These are phyloP conservation scores for Ooceraea biroi DNA, from an alignment of 1,140 invertebrate species.

Conservation along the genomic window DNA sequence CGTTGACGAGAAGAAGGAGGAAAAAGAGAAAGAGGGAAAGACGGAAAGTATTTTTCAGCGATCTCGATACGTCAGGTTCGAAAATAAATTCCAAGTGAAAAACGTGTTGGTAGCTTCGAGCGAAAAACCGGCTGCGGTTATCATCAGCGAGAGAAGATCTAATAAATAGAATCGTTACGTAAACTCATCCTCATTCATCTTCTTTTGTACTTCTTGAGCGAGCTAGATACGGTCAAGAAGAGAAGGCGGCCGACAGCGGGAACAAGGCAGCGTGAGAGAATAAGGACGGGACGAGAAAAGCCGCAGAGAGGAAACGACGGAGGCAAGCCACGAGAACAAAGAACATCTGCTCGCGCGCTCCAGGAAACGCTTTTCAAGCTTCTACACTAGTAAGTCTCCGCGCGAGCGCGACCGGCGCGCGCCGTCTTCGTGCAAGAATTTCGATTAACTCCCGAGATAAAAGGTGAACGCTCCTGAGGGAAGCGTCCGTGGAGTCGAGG, in stretches of 20 bases:
- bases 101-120: not conserved
- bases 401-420: constrained; percentile 45
- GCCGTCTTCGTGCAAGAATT: constrained; percentile 79
- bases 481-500: constrained; percentile 63
- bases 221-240: not conserved
- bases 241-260: not conserved
- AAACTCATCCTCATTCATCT: constrained; percentile 10
- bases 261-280: constrained; percentile 2
- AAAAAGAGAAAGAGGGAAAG: not conserved
- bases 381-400: constrained; percentile 27
- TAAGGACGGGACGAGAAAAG: constrained; percentile 10
- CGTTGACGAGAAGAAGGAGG: constrained; percentile 22
- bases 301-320: constrained; percentile 37
- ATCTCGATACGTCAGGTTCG: not conserved
- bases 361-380: constrained; percentile 69
- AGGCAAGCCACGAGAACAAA: constrained; percentile 61
- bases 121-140: not conserved
- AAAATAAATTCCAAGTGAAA: not conserved
- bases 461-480: constrained; percentile 77
- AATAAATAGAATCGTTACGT: not conserved
- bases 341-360: constrained; percentile 59
- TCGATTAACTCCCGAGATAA: constrained; percentile 78
- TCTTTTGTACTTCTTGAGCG: constrained; percentile 3
- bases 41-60: constrained; percentile 16
- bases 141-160: not conserved